A percentile compares a stretch with the other conserved stretches of the same genome.
phyloP scores from a whole-genome alignment of 2,888 invertebrate genomes.

The Leuctra nigra region DNA sequence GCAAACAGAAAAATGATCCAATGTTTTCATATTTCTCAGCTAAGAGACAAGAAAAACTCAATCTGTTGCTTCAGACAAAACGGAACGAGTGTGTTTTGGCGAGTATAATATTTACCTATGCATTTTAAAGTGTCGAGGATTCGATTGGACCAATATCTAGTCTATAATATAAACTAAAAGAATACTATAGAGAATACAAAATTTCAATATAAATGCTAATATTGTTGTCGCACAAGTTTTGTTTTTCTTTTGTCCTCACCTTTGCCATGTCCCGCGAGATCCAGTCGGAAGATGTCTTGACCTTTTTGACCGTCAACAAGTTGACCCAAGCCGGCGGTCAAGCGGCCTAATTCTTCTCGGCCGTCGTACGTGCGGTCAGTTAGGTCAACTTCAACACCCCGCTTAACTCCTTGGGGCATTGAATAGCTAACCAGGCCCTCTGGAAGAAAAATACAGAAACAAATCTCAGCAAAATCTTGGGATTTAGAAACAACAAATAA shows the following conservation, averaged over 20 bases:
- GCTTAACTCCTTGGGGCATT: constrained; percentile 65
- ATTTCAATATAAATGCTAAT: constrained; percentile 12
- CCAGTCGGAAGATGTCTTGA: constrained; percentile 63
- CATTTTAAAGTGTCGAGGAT: constrained; percentile 2
- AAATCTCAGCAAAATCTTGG: too few relatives aligned
- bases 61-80: neutral
- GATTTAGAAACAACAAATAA: too few relatives aligned
- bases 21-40: too few relatives aligned
- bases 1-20: too few relatives aligned
- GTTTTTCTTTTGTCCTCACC: constrained; percentile 42
- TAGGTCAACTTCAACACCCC: constrained; percentile 66
- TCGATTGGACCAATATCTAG: too few relatives aligned
- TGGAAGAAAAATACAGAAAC: too few relatives aligned
- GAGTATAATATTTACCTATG: constrained; percentile 2
- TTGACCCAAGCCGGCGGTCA: constrained; percentile 69
- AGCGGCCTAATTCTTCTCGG: constrained; percentile 52
- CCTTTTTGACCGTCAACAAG: constrained; percentile 70
- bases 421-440: constrained; percentile 74
- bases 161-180: too few relatives aligned
- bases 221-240: too few relatives aligned
- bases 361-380: constrained; percentile 77
- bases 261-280: constrained; percentile 58
- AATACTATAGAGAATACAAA: neutral
- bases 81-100: too few relatives aligned
- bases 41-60: constrained; percentile 4